A percentile compares a stretch with the other conserved stretches of the same genome.
Conservation (phyloP, 2,113 vertebrate genomes). For the Vulpes lagopus region DNA sequence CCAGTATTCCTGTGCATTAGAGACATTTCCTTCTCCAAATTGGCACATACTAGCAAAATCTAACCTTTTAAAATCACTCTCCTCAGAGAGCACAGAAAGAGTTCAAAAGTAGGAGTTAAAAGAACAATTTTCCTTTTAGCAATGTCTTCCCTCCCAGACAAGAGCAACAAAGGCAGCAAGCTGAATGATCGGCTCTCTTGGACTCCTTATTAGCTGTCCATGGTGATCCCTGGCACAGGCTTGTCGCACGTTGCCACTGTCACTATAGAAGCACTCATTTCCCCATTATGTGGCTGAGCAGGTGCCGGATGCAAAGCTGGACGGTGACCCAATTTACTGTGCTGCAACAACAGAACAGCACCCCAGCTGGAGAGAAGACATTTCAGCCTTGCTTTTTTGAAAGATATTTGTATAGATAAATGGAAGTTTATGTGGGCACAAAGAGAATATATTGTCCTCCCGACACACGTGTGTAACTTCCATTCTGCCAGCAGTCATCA, state of each 20-base stretch:
- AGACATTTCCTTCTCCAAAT: conserved; percentile 70
- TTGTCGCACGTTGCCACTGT: conserved; percentile 38
- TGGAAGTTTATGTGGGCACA: conserved; percentile 74
- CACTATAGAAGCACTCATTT: conserved; percentile 63
- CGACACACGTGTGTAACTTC: conserved; percentile 66
- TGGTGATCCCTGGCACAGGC: not conserved
- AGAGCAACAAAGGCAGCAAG: conserved; percentile 67
- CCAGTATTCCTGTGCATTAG: conserved; percentile 41
- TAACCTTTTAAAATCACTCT: conserved; percentile 62
- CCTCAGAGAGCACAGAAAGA: conserved; percentile 35
- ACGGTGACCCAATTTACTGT: conserved; percentile 74
- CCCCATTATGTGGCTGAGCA: conserved; percentile 67
- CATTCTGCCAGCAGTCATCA: conserved; percentile 70
- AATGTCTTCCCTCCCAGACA: conserved; percentile 61
- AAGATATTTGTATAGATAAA: conserved; percentile 84
- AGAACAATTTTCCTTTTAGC: conserved; percentile 68
- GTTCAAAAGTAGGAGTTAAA: conserved; percentile 59
- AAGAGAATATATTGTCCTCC: conserved; percentile 75
- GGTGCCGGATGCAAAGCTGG: conserved; percentile 31
- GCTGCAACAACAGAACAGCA: conserved; percentile 71
- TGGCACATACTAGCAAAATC: conserved; percentile 50
- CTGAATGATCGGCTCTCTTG: conserved; percentile 68
- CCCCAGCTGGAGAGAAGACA: conserved; percentile 70
- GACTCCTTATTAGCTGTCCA: conserved; percentile 60
- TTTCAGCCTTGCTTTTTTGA: conserved; percentile 80